Evolutionary conservation across 2,888 invertebrate species (phyloP), one percentile per base, ranked within the genome.

Genomic region (Andrena bicolor): DNA sequence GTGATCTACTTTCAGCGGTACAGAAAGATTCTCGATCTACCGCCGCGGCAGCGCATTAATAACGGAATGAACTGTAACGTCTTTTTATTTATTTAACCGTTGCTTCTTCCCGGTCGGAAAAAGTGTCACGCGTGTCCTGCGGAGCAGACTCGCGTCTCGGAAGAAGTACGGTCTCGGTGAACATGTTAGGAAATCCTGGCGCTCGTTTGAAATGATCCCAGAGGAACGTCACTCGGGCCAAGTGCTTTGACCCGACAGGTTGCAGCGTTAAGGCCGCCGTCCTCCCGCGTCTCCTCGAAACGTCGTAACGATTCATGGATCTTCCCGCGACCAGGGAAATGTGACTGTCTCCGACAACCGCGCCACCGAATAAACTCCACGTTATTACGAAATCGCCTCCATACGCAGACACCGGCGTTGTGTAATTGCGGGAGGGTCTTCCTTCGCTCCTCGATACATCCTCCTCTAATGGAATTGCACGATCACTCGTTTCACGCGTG

Each of bases 401-500:
- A 10, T 26, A 30, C 69, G 70, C 48, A 16, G 32, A 71, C 61
- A 71, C 61, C 64, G 41, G 60, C 53, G 76, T 83, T 76, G 83
- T 32, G 82, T 66, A 71, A 83, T 65, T 51, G 65, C 20, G n/a
- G 41, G 7, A 53, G 58, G 65, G 73, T 73, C 69, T 69, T 68
- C 79, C 48, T 48, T 49, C 56, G 8, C 10, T 4, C 8, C 65
- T 58, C 68, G 58, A 51, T 26, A 60, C 64, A 5, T 6, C 16
- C 75, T 28, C 26, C 35, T 35, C 10, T 51, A 28, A 56, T 82
- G 58, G 68, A 76, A 81, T 80, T 68, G 68, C 65, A 66, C 70
- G 71, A 26, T 76, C 79, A 76, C 80, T 71, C 71, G 64, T 76
- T 64, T 72, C 48, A 8, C 68, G 71, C 80, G 75, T 80, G 80